Base-by-base conservation (phyloP, 2,888 invertebrate genomes). In the Drosophila antonietae region DNA sequence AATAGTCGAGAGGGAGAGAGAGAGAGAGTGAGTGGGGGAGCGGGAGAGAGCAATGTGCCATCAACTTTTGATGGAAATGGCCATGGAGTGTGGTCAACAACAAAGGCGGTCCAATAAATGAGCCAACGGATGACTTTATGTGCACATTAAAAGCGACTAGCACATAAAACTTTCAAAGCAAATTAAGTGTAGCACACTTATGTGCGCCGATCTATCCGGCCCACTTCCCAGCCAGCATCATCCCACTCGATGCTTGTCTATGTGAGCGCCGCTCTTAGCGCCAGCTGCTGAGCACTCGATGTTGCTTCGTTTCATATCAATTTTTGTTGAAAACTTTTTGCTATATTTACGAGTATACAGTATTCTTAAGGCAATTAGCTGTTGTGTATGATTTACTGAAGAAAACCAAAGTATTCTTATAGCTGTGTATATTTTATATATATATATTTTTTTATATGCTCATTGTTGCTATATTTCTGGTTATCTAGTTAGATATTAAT, bases 131-230 rank as follows among this genome's bases (percentile, higher is more conserved):
- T 74, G 86, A 68, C 77, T 83, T 83, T 88, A 83, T 88, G 88
- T 72, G 82, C 62, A 83, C 74, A 85, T 88, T 83, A 83, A 83
- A 88, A 80, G 76, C 79, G 61, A 76, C 82, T 51, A 51, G 65
- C 68, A 68, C 83, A 88, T 87, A 84, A 87, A 87, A 79, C 69
- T 77, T 71, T 66, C 82, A 67, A 65, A 76, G 70, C 69, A 87
- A 82, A 82, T 83, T 82, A 84, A 79, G 80, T 83, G 83, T 76
- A 73, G 74, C 70, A 66, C 71, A 77, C 76, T 77, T 77, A 71
- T 70, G 65, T 77, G 63, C 66, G 43, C 46, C 35, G 23, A 55
- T 56, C 55, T 47, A 39, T 37, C 41, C 74, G 51, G 39, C 28
- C 41, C 55, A 20, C 18, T 65, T 43, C 20, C 33, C 23, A 56